Percentiles rank a stretch among this genome's conserved stretches.
phyloP scores from a whole-genome alignment of 1,140 invertebrate species.

The Alviniconcha marisindica region DNA sequence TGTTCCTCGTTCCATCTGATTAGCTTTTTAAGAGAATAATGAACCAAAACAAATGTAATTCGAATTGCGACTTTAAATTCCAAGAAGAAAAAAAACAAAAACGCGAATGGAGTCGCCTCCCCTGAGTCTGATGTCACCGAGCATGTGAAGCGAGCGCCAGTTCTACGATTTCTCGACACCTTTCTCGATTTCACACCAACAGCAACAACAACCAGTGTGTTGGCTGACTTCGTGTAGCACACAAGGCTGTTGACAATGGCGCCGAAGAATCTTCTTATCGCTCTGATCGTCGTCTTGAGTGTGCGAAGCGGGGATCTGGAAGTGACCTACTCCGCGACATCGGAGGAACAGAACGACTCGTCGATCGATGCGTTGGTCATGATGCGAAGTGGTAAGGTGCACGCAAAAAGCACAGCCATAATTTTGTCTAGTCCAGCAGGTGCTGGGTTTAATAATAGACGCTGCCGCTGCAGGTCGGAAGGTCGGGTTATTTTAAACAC shows the following conservation, averaged over 20 bases:
- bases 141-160: too few relatives aligned
- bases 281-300: background rate
- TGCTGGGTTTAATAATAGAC: background rate
- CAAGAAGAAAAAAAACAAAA: too few relatives aligned
- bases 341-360: background rate
- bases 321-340: background rate
- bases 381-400: conserved; percentile 16
- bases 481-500: too few relatives aligned
- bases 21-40: too few relatives aligned
- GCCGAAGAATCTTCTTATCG: background rate
- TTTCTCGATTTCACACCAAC: too few relatives aligned
- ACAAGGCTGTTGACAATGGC: background rate
- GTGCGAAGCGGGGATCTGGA: background rate
- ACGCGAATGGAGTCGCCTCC: too few relatives aligned
- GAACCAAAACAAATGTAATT: too few relatives aligned
- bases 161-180: too few relatives aligned
- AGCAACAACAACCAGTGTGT: too few relatives aligned
- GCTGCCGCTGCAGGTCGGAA: background rate
- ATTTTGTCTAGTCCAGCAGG: background rate
- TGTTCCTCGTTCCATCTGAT: too few relatives aligned
- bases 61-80: too few relatives aligned
- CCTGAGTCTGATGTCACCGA: too few relatives aligned
- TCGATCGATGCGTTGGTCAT: conserved; percentile 3
- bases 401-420: background rate
- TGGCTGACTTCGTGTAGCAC: background rate